Conservation (phyloP, 2,888 invertebrate genomes). For the Thymelicus acteon region DNA sequence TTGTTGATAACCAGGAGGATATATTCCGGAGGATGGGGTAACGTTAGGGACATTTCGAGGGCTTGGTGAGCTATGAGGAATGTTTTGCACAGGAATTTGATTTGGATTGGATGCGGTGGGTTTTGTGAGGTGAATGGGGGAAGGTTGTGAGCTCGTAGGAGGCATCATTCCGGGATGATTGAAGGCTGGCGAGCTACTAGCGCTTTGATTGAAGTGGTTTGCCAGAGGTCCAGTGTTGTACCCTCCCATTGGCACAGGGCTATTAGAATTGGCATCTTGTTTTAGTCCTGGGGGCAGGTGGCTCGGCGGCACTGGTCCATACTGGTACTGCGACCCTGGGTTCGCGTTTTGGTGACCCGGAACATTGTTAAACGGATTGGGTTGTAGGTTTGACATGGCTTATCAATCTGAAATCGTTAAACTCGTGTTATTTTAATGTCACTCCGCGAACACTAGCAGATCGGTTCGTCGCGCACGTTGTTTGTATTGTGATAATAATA, state of each 20-base stretch:
- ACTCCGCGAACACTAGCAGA: constrained; percentile 30
- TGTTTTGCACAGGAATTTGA: constrained; percentile 53
- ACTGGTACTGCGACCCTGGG: constrained; percentile 57
- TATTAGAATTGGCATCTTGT: constrained; percentile 74
- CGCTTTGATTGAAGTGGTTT: constrained; percentile 71
- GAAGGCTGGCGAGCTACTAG: constrained; percentile 75
- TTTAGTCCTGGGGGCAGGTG: constrained; percentile 69
- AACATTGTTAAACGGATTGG: constrained; percentile 68
- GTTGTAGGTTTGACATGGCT: constrained; percentile 76
- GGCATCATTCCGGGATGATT: constrained; percentile 69
- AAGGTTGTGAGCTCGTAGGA: constrained; percentile 59
- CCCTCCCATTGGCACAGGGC: constrained; percentile 52
- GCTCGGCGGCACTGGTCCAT: constrained; percentile 61
- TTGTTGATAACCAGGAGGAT: constrained; percentile 58
- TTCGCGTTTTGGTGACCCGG: constrained; percentile 65
- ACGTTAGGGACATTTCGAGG: constrained; percentile 54
- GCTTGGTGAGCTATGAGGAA: constrained; percentile 57
- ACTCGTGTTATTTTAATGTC: constrained; percentile 45
- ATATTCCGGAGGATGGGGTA: constrained; percentile 59
- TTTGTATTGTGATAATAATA: constrained; percentile 65
- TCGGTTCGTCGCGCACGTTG: constrained; percentile 41
- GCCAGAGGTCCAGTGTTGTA: constrained; percentile 58
- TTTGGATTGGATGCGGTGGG: constrained; percentile 46
- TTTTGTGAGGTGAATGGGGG: constrained; percentile 57
- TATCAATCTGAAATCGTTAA: constrained; percentile 72